phyloP scores from a whole-genome alignment of 2,888 invertebrate genomes.

The Eurois occulta region DNA sequence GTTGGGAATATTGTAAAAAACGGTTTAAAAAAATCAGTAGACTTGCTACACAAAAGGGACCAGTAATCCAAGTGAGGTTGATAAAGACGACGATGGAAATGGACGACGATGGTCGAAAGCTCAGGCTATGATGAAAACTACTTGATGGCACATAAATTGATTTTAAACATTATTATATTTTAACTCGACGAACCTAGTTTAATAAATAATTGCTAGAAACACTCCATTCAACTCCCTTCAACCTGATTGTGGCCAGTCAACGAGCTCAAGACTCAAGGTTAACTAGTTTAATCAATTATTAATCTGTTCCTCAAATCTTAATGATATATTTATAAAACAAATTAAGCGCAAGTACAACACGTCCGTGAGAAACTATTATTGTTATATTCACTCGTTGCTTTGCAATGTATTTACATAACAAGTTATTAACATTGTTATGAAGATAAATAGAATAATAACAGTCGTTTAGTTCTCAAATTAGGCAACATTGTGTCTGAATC shows the following conservation, averaged over 20 bases:
- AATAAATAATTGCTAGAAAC: slow-evolving; percentile 10
- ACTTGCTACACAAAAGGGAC: neutral
- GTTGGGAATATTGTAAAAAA: neutral
- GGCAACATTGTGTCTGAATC: slow-evolving; percentile 36
- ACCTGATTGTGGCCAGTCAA: slow-evolving; percentile 35
- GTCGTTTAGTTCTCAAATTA: slow-evolving; percentile 53
- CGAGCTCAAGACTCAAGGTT: slow-evolving; percentile 58
- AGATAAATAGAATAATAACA: slow-evolving; percentile 51
- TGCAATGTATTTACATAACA: slow-evolving; percentile 62
- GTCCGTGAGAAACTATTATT: slow-evolving; percentile 65
- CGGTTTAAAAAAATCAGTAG: neutral
- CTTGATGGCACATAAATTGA: neutral
- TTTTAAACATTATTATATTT: neutral
- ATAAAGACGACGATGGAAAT: neutral
- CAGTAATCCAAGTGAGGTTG: neutral
- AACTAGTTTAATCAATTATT: slow-evolving; percentile 51
- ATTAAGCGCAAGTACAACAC: slow-evolving; percentile 47
- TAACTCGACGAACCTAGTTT: neutral
- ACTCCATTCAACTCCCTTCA: slow-evolving; percentile 28
- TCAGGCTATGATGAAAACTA: neutral
- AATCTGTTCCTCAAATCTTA: slow-evolving; percentile 65
- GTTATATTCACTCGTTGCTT: slow-evolving; percentile 51
- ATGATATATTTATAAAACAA: slow-evolving; percentile 60
- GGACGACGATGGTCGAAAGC: neutral
- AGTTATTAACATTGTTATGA: slow-evolving; percentile 49